Percentiles rank a stretch among this genome's conserved stretches.
Evolutionary conservation across 2,888 invertebrate genomes (phyloP).

Genomic region (Abrostola tripartita): DNA sequence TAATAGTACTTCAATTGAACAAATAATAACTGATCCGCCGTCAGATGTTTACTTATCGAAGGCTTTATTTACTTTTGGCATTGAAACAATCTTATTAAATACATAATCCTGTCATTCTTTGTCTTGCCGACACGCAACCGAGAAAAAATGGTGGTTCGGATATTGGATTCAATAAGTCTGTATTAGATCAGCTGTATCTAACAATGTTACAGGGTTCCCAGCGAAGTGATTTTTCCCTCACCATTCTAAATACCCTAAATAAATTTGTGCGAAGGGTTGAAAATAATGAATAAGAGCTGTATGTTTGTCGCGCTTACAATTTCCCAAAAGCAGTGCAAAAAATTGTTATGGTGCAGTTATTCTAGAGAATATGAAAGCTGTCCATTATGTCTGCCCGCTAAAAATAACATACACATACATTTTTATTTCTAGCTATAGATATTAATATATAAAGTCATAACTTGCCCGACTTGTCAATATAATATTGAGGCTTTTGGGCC

Average conservation of each 20-base stretch:
- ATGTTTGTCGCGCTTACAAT: neutral
- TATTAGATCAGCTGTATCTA: conserved; percentile 6
- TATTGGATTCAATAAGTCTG: neutral
- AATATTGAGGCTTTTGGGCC: conserved; percentile 45
- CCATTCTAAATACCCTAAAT: neutral
- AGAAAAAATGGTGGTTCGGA: neutral
- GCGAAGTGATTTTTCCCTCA: neutral
- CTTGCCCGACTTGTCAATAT: conserved; percentile 34
- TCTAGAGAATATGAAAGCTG: neutral
- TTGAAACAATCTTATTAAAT: conserved; percentile 51
- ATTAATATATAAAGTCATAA: conserved; percentile 31
- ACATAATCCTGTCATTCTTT: conserved; percentile 7
- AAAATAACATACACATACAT: neutral
- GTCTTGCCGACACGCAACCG: too few species aligned
- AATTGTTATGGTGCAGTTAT: neutral
- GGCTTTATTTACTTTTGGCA: conserved; percentile 51
- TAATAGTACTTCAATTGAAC: conserved; percentile 72
- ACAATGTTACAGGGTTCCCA: neutral
- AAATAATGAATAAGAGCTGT: neutral
- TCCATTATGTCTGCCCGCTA: neutral
- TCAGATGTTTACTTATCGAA: conserved; percentile 61
- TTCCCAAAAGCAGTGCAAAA: neutral
- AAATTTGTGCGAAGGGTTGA: neutral
- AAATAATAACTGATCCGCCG: conserved; percentile 59
- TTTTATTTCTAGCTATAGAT: conserved; percentile 7